A percentile compares a stretch with the other conserved stretches of the same genome.
phyloP scores from a whole-genome alignment of 1,140 invertebrate genomes.

The Achatina immaculata region DNA sequence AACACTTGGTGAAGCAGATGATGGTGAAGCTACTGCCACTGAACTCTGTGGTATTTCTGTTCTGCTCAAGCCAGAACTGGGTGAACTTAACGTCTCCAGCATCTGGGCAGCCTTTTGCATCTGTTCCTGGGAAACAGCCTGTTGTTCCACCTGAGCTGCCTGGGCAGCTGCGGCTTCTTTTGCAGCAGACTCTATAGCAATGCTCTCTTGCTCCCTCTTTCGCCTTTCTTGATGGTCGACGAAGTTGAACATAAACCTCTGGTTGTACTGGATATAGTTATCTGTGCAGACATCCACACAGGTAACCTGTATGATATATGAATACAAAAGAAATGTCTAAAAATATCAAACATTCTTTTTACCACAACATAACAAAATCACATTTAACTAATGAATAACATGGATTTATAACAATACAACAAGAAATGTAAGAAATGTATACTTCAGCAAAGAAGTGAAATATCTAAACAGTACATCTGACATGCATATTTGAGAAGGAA shows the following conservation, averaged over 20 bases:
- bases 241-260: slow-evolving; percentile 39
- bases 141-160: background rate
- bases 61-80: background rate
- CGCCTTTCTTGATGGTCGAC: slow-evolving; percentile 35
- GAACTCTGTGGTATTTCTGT: background rate
- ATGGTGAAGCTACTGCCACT: background rate
- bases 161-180: slow-evolving; percentile 16
- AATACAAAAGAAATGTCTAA: background rate
- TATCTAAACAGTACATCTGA: background rate
- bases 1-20: no score
- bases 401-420: background rate
- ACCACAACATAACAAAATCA: background rate
- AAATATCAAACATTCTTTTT: background rate
- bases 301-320: slow-evolving; percentile 1
- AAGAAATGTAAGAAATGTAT: background rate
- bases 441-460: background rate
- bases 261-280: slow-evolving; percentile 35
- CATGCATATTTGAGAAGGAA: background rate
- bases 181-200: slow-evolving; percentile 10
- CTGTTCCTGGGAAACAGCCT: background rate
- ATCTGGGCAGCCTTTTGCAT: slow-evolving; percentile 1
- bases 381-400: background rate
- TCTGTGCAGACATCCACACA: slow-evolving; percentile 34
- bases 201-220: slow-evolving; percentile 13
- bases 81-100: background rate